These are phyloP conservation scores for Capreolus pygargus DNA, from an alignment of 2,113 vertebrate genomes.

Conservation along the genomic window DNA sequence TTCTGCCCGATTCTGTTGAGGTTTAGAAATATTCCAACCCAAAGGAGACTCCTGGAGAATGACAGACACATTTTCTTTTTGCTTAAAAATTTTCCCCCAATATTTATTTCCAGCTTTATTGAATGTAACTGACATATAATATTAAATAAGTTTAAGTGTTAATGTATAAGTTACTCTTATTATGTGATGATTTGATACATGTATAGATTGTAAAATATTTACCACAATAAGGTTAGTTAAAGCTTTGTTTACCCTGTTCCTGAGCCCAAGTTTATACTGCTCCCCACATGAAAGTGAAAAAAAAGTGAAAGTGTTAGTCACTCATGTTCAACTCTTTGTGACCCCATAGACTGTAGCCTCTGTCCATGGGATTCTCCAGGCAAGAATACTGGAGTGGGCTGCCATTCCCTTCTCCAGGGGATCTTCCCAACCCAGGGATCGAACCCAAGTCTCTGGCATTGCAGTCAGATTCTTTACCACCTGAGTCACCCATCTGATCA, in stretches of 20 bases:
- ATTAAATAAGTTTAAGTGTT: not conserved
- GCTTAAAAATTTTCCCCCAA: not conserved
- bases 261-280: not conserved
- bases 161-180: not conserved
- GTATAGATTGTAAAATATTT: not conserved
- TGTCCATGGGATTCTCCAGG: not conserved
- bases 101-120: not conserved
- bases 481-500: not conserved
- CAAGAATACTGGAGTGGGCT: not conserved
- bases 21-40: not conserved
- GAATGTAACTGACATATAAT: not conserved
- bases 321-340: not conserved
- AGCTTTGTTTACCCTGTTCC: not conserved
- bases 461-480: not conserved
- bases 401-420: not conserved
- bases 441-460: not conserved
- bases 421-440: not conserved
- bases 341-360: not conserved
- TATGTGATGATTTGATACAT: not conserved
- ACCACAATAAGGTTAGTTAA: not conserved
- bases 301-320: not conserved
- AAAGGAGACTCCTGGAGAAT: not conserved
- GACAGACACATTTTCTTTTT: not conserved
- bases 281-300: not conserved
- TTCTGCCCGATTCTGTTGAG: not conserved